phyloP scores from a whole-genome alignment of 2,888 invertebrate species.

The Creontiades dilutus region DNA sequence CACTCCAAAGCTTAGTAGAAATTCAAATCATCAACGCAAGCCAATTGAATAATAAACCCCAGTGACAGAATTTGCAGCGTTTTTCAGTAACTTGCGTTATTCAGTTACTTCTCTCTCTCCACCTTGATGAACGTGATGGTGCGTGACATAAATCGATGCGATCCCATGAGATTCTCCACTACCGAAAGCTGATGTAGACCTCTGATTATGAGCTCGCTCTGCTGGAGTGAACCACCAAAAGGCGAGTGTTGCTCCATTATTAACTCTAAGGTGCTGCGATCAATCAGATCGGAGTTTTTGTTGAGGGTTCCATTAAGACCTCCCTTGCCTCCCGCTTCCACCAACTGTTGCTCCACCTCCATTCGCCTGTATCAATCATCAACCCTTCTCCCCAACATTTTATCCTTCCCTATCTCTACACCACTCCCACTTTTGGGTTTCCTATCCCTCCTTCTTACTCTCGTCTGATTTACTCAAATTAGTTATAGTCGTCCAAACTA shows the following conservation, averaged over 20 bases:
- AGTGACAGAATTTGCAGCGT: no score
- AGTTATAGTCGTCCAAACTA: neutral
- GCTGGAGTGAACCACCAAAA: neutral
- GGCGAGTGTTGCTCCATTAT: conserved; percentile 38
- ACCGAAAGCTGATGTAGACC: neutral
- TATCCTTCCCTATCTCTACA: neutral
- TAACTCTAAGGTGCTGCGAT: conserved; percentile 44
- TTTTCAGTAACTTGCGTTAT: no score
- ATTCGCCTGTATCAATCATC: conserved; percentile 63
- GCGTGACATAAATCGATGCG: neutral
- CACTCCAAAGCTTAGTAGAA: no score
- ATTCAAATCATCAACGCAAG: no score
- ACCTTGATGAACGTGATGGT: neutral
- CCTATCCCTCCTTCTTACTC: neutral
- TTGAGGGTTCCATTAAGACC: conserved; percentile 60
- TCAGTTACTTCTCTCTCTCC: no score
- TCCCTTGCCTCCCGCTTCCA: neutral
- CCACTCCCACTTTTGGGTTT: neutral
- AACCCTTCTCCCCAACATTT: conserved; percentile 25
- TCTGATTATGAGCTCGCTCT: neutral
- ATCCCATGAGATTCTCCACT: neutral
- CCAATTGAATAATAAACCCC: no score
- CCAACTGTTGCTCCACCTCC: conserved; percentile 62
- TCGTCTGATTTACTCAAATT: no score
- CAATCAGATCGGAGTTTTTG: conserved; percentile 62